Percentiles rank a stretch among this genome's conserved stretches.
phyloP scores from a whole-genome alignment of 2,797 vertebrate species.

The Telmatherina bonti region DNA sequence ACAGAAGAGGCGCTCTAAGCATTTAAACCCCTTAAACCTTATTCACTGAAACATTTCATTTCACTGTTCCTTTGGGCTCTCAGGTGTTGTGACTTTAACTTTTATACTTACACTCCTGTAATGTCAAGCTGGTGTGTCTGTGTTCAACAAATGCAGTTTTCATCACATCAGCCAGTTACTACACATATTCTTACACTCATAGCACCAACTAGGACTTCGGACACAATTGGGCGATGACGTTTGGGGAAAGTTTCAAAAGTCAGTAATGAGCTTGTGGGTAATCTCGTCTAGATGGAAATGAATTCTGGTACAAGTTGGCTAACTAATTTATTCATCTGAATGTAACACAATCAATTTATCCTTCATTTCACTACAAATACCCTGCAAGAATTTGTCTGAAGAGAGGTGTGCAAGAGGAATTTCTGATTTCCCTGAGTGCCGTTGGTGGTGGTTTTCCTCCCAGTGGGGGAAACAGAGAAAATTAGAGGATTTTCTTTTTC shows the following conservation, averaged over 20 bases:
- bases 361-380: conserved; percentile 46
- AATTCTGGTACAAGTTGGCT: conserved; percentile 61
- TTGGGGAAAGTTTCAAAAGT: conserved; percentile 41
- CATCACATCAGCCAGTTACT: conserved; percentile 48
- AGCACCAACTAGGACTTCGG: conserved; percentile 47
- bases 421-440: conserved; percentile 12
- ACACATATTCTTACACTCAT: conserved; percentile 54
- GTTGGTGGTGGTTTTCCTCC: conserved; percentile 10
- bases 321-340: conserved; percentile 75
- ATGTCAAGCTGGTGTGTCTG: conserved; percentile 23
- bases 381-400: neutral
- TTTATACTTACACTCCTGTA: conserved; percentile 24
- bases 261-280: conserved; percentile 68
- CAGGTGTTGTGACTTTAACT: conserved; percentile 37
- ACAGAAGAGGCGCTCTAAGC: conserved; percentile 24
- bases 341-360: conserved; percentile 61
- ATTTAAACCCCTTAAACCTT: conserved; percentile 42
- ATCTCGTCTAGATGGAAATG: conserved; percentile 76
- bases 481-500: neutral
- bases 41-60: conserved; percentile 44
- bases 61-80: conserved; percentile 33
- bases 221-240: conserved; percentile 52
- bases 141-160: conserved; percentile 38
- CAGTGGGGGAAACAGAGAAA: conserved; percentile 4
- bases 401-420: neutral